Base-by-base conservation (phyloP, 2,113 vertebrate genomes). In the Serinus canaria region DNA sequence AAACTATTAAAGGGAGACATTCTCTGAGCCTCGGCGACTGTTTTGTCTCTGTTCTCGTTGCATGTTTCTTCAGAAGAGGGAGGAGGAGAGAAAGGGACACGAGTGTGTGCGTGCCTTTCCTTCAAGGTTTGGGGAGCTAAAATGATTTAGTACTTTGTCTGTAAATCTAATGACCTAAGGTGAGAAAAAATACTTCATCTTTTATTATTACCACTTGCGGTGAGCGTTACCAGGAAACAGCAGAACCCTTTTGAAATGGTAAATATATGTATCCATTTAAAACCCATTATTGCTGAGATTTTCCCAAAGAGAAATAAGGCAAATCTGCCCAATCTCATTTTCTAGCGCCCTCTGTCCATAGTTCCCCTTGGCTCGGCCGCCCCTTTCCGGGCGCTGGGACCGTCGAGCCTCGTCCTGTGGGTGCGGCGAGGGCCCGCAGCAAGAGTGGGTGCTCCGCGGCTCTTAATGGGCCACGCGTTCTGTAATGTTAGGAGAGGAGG, bases 181-280 rank as follows among this genome's bases (percentile, higher is more conserved):
- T 97, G 96, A 93, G 95, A 91, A 96, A 92, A 96, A 96, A 95
- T 92, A 90, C 92, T 96, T 94, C 94, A 64, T 94, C 84, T 96
- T 94, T 96, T 96, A 96, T 97, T 97, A 96, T 97, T 97, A 86
- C 96, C 95, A 95, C 91, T 97, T 95, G 94, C 72, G 87, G 95
- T 83, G 79, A 94, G 52, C 91, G 49, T 94, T 97, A 94, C 89
- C 92, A 96, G 95, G 97, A 96, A 97, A 96, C 91, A 93, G 97
- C 94, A 89, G 90, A 94, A 80, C 72, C 94, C 60, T 63, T 97
- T 96, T 91, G 92, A 95, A 94, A 95, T 68, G 47, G 87, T 88
- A 93, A 96, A 94, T 94, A 90, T 94, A 95, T 94, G 94, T 95
- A 93, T 44, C 93, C 94, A 96, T 94, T 95, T 96, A 92, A 97